Evolutionary conservation across 2,888 invertebrate species (phyloP).

Genomic region (Agriotes lineatus): DNA sequence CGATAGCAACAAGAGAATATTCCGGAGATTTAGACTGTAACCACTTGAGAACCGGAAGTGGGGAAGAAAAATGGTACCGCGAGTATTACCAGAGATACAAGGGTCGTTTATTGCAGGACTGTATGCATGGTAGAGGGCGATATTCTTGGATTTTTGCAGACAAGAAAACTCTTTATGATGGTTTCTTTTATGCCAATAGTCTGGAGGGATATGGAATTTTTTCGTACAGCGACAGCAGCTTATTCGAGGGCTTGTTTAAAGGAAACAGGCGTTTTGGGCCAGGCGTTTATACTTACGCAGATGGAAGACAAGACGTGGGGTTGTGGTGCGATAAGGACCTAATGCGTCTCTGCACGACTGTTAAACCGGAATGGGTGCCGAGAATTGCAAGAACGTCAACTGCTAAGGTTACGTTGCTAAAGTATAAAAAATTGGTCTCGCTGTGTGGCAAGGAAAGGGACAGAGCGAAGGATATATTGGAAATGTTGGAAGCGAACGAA

Average conservation of each 20-base stretch:
- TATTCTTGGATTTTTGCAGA: constrained; percentile 64
- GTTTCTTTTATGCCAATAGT: constrained; percentile 68
- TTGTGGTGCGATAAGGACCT: constrained; percentile 69
- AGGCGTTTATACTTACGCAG: constrained; percentile 67
- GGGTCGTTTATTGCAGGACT: constrained; percentile 66
- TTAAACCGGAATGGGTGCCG: constrained; percentile 54
- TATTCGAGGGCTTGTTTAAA: constrained; percentile 66
- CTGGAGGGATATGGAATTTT: constrained; percentile 70
- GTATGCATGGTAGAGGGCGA: constrained; percentile 68
- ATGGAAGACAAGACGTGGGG: constrained; percentile 69
- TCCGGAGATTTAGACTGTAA: constrained; percentile 35
- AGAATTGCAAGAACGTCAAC: constrained; percentile 52
- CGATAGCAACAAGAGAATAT: constrained; percentile 20
- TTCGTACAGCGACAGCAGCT: constrained; percentile 67
- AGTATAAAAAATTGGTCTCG: constrained; percentile 57
- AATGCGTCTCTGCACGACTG: constrained; percentile 61
- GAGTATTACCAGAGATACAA: constrained; percentile 63
- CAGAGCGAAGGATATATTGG: constrained; percentile 50
- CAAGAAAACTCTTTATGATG: constrained; percentile 65
- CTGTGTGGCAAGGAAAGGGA: constrained; percentile 47
- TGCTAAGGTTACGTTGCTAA: constrained; percentile 57
- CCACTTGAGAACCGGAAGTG: constrained; percentile 37
- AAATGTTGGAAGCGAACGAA: constrained; percentile 48
- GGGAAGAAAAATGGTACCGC: constrained; percentile 44
- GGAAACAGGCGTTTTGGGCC: constrained; percentile 71